A percentile compares a stretch with the other conserved stretches of the same genome.
phyloP scores from a whole-genome alignment of 1,140 invertebrate genomes.

The Ganaspis sp. region DNA sequence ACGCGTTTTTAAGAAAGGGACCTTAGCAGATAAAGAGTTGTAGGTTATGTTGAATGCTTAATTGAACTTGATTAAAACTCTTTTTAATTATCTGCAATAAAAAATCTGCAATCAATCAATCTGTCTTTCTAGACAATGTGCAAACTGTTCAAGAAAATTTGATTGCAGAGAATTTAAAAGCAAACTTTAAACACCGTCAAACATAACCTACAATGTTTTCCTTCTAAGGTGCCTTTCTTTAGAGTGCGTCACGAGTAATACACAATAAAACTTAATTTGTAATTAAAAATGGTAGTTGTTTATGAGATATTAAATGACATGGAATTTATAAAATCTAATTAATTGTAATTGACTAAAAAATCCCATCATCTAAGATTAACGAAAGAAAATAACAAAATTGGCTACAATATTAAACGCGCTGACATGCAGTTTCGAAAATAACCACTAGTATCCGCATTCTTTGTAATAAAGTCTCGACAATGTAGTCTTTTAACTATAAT shows the following conservation, averaged over 20 bases:
- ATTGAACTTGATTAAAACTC: too few relatives aligned
- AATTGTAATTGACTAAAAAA: conserved; percentile 12
- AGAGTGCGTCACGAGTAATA: background rate
- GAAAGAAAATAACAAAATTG: conserved; percentile 15
- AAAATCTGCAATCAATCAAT: too few relatives aligned
- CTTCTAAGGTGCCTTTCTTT: too few relatives aligned
- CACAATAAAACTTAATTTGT: background rate
- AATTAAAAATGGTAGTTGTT: background rate
- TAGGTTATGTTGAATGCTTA: too few relatives aligned
- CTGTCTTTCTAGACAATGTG: too few relatives aligned
- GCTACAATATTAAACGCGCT: conserved; percentile 15
- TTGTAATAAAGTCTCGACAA: conserved; percentile 34
- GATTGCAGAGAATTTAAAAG: too few relatives aligned
- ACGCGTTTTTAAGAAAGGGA: too few relatives aligned
- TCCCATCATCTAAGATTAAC: conserved; percentile 9
- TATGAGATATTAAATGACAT: background rate
- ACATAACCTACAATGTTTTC: too few relatives aligned
- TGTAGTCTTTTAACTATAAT: conserved; percentile 29
- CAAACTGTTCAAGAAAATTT: too few relatives aligned
- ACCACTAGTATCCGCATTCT: conserved; percentile 29
- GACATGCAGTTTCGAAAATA: conserved; percentile 23
- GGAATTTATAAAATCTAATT: conserved; percentile 1
- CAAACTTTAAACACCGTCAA: too few relatives aligned
- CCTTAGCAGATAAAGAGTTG: too few relatives aligned
- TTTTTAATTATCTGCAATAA: too few relatives aligned